These are phyloP conservation scores for Pterocles orientalis DNA, from an alignment of 2,113 vertebrate species.

Conservation along the genomic window DNA sequence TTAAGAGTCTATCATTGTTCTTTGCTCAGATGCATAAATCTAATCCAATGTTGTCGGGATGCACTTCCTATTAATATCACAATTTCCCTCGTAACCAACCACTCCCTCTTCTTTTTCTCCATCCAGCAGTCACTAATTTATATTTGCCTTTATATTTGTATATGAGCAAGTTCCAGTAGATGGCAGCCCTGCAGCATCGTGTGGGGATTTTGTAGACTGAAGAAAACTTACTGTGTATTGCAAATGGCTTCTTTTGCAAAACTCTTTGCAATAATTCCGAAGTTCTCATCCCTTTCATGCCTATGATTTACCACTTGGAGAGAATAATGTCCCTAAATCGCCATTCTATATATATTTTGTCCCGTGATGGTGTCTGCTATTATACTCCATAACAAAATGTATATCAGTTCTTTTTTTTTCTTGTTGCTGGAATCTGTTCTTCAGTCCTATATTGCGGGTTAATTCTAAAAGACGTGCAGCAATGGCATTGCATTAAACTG, in stretches of 20 bases:
- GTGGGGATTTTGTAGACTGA: neutral
- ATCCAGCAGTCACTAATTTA: neutral
- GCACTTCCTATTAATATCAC: neutral
- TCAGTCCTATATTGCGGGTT: neutral
- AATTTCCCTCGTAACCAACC: neutral
- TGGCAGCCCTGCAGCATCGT: slow-evolving; percentile 30
- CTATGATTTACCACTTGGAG: neutral
- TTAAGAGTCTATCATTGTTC: neutral
- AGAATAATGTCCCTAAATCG: neutral
- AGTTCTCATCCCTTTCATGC: neutral
- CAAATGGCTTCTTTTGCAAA: neutral
- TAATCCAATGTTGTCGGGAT: neutral
- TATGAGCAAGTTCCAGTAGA: neutral
- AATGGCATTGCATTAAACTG: neutral
- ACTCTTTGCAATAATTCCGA: neutral
- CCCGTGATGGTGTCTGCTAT: neutral
- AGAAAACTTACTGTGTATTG: accelerated
- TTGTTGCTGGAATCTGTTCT: neutral
- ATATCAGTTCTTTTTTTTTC: accelerated
- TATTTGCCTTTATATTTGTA: neutral
- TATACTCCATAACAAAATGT: neutral
- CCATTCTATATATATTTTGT: accelerated
- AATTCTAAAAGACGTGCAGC: neutral
- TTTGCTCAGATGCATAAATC: neutral
- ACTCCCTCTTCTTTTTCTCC: neutral